These are phyloP conservation scores for Agrochola lychnidis DNA, from an alignment of 2,888 invertebrate genomes.

Conservation along the genomic window DNA sequence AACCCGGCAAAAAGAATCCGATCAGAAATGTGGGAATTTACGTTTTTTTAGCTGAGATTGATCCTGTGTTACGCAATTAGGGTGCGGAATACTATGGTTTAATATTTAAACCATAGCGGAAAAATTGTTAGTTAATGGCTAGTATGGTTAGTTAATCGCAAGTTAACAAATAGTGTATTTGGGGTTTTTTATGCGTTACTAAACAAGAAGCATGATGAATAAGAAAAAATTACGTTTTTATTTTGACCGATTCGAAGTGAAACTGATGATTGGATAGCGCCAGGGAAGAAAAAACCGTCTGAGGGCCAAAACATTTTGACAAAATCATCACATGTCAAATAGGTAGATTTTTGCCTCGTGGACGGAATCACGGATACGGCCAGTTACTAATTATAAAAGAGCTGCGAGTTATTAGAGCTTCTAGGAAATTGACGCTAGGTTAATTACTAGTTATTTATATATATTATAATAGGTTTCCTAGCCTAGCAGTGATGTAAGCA, in stretches of 20 bases:
- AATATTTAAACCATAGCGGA: too few species aligned
- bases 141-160: too few species aligned
- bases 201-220: neutral
- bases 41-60: neutral
- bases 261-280: too few species aligned
- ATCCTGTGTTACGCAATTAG: too few species aligned
- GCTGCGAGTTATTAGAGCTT: slow-evolving; percentile 15
- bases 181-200: neutral
- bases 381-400: slow-evolving; percentile 12
- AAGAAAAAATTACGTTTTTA: too few species aligned
- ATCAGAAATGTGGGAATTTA: neutral
- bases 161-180: too few species aligned
- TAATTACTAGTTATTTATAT: slow-evolving; percentile 5
- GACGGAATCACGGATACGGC: neutral
- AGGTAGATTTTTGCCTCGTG: neutral
- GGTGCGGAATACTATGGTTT: too few species aligned
- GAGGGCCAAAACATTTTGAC: neutral
- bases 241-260: too few species aligned
- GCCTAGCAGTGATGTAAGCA: slow-evolving; percentile 2
- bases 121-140: neutral
- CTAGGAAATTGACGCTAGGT: slow-evolving; percentile 16
- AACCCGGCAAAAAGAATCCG: neutral
- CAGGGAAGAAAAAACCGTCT: neutral
- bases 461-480: slow-evolving; percentile 4
- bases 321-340: neutral